Evolutionary conservation across 2,888 invertebrate genomes (phyloP).

Genomic region (Fissipunctia ypsillon): DNA sequence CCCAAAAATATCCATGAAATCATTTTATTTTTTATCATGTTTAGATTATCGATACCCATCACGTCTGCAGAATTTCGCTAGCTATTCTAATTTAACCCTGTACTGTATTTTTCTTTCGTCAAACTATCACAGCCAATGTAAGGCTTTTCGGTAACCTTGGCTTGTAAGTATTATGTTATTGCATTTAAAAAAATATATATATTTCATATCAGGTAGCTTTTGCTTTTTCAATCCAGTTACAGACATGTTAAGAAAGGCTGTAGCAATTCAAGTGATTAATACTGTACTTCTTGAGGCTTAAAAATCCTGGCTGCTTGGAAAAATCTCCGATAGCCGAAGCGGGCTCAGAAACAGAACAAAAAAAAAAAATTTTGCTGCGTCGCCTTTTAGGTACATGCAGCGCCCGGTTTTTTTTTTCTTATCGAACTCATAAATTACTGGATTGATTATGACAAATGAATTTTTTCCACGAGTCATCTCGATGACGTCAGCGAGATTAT

Average conservation of each 20-base stretch:
- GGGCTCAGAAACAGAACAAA: slow-evolving; percentile 25
- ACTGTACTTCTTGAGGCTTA: slow-evolving; percentile 1
- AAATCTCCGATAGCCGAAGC: slow-evolving; percentile 9
- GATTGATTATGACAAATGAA: slow-evolving; percentile 42
- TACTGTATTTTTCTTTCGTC: not conserved
- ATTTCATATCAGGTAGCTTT: not conserved
- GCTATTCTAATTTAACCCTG: no score
- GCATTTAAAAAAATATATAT: not conserved
- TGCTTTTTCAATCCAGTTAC: not conserved
- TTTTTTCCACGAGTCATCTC: slow-evolving; percentile 47
- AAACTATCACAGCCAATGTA: not conserved
- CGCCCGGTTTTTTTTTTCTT: slow-evolving; percentile 36
- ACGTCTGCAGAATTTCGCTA: no score
- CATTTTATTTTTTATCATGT: no score
- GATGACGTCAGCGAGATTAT: slow-evolving; percentile 51
- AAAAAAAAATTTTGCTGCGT: slow-evolving; percentile 28
- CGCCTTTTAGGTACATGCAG: slow-evolving; percentile 33
- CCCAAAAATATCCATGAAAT: no score
- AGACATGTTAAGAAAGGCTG: not conserved
- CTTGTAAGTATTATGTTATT: not conserved
- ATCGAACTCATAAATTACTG: slow-evolving; percentile 48
- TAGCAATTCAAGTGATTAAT: not conserved
- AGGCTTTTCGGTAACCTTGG: not conserved
- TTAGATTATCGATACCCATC: no score
- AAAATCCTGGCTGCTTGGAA: slow-evolving; percentile 10